Conservation (phyloP, 2,888 invertebrate species). For the Sphecodes monilicornis region DNA sequence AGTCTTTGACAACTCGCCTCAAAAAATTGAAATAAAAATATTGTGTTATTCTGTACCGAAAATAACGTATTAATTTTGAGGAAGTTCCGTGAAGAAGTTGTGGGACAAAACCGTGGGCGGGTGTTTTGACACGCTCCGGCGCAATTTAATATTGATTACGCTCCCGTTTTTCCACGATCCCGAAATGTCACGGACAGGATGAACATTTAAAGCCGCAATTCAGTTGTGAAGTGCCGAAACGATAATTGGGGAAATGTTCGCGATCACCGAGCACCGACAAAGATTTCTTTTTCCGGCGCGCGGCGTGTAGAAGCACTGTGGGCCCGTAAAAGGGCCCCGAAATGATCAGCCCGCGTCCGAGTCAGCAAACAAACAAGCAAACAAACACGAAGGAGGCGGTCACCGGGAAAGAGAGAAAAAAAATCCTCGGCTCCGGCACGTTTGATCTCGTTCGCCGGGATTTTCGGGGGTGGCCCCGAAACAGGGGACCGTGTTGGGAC, state of each 20-base stretch:
- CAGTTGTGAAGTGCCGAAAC: neutral
- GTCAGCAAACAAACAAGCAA: conserved; percentile 76
- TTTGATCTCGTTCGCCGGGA: conserved; percentile 69
- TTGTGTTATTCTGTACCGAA: neutral
- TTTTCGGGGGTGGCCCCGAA: conserved; percentile 70
- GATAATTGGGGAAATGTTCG: neutral
- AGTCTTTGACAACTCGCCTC: neutral
- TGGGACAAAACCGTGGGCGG: neutral
- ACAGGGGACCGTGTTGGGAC: conserved; percentile 45
- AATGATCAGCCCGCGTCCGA: conserved; percentile 64
- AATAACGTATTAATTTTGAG: neutral
- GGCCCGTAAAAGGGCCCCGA: conserved; percentile 1
- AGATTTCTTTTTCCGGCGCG: neutral
- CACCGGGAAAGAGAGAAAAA: conserved; percentile 13
- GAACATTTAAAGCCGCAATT: neutral
- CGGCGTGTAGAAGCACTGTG: neutral
- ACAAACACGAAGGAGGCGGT: conserved; percentile 71
- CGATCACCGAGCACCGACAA: neutral
- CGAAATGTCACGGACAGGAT: neutral
- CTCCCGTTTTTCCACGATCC: neutral
- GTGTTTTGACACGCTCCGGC: neutral
- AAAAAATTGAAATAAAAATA: neutral
- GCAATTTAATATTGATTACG: neutral
- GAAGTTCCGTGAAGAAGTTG: neutral
- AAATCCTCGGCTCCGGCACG: conserved; percentile 64